phyloP scores from a whole-genome alignment of 2,797 vertebrate genomes.

The Florisuga fusca region DNA sequence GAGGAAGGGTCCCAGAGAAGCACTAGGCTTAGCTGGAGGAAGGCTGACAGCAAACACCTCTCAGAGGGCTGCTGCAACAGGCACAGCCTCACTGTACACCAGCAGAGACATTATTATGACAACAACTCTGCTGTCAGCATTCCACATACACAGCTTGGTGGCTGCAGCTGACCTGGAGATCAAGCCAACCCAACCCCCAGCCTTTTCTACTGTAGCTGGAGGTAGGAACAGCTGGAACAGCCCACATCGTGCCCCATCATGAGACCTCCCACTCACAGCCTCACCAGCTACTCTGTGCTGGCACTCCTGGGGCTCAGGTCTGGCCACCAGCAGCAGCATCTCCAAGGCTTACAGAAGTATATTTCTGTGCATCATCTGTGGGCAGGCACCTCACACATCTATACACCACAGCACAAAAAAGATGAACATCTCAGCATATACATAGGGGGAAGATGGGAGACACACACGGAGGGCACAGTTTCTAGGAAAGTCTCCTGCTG shows the following conservation, averaged over 20 bases:
- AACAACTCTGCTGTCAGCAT: neutral
- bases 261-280: neutral
- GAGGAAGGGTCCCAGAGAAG: neutral
- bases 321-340: neutral
- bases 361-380: neutral
- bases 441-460: fast-evolving
- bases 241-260: neutral
- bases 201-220: neutral
- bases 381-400: neutral
- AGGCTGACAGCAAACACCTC: neutral
- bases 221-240: neutral
- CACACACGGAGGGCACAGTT: neutral
- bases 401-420: neutral
- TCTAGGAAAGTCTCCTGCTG: neutral
- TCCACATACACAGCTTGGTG: neutral
- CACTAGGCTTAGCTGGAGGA: neutral
- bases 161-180: neutral
- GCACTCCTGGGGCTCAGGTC: neutral
- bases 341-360: neutral
- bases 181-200: fast-evolving
- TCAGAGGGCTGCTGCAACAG: neutral
- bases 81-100: neutral
- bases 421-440: fast-evolving
- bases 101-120: neutral
- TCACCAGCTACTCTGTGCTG: neutral